Conservation (phyloP, 2,888 invertebrate species). For the Parnassius smintheus region DNA sequence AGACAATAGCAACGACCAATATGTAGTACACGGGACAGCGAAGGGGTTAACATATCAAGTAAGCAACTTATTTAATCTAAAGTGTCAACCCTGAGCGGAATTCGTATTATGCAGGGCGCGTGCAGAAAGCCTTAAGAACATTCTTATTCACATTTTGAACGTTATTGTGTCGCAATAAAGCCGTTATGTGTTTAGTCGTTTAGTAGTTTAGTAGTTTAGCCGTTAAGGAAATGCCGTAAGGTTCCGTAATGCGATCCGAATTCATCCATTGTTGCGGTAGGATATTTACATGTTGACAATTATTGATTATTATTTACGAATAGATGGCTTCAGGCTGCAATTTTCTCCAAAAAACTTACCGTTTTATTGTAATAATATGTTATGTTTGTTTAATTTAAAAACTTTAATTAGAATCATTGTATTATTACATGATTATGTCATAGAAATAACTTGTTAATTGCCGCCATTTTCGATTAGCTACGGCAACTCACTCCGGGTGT, state of each 20-base stretch:
- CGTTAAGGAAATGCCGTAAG: slow-evolving; percentile 4
- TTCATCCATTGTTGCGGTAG: neutral
- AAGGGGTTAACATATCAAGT: too few relatives aligned
- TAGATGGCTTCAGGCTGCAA: too few relatives aligned
- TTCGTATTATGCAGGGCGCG: slow-evolving; percentile 13
- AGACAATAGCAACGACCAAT: too few relatives aligned
- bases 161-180: neutral
- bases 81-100: slow-evolving; percentile 6
- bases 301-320: too few relatives aligned
- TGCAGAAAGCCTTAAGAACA: slow-evolving; percentile 3
- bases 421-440: neutral
- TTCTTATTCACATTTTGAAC: slow-evolving; percentile 1
- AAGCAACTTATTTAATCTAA: too few relatives aligned
- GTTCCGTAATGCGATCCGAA: slow-evolving; percentile 3
- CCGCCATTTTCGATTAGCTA: neutral
- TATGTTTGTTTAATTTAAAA: too few relatives aligned
- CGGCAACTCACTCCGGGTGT: neutral
- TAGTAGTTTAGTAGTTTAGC: too few relatives aligned
- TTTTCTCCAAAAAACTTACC: too few relatives aligned
- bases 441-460: neutral
- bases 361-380: too few relatives aligned
- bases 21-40: too few relatives aligned
- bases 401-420: too few relatives aligned
- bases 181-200: neutral
- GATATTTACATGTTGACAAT: neutral